Evolutionary conservation across 2,113 vertebrate genomes (phyloP).

Genomic region (Odontophorus gujanensis): DNA sequence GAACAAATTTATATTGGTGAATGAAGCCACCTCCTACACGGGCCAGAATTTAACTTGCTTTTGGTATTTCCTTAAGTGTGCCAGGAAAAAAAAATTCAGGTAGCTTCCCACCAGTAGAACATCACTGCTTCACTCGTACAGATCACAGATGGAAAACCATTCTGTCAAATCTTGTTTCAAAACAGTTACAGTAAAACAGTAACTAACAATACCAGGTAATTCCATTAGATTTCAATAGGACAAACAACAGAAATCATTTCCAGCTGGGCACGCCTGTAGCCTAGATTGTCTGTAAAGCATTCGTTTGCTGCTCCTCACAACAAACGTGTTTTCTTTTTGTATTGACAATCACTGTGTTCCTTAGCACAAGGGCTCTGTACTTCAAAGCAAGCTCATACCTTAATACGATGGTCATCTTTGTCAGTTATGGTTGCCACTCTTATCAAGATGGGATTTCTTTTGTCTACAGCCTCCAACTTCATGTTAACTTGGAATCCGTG

Average conservation of each 20-base stretch:
- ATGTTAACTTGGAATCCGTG: slow-evolving; percentile 84
- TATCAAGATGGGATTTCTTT: slow-evolving; percentile 85
- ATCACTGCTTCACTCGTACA: not conserved
- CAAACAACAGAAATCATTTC: not conserved
- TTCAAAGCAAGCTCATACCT: slow-evolving; percentile 70
- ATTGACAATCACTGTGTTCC: not conserved
- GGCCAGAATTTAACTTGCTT: not conserved
- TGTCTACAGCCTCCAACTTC: slow-evolving; percentile 87
- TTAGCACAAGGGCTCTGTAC: not conserved
- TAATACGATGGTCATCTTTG: slow-evolving; percentile 82
- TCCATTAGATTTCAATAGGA: not conserved
- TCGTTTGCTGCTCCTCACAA: not conserved
- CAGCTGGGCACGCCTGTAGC: not conserved
- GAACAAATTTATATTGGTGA: not conserved
- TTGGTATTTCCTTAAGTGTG: not conserved
- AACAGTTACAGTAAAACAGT: not conserved
- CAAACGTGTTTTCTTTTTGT: not conserved
- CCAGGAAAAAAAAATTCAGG: not conserved
- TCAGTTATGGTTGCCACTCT: slow-evolving; percentile 83
- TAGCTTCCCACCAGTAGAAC: not conserved
- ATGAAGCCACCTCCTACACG: not conserved
- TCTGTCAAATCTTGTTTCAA: not conserved
- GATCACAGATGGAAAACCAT: not conserved
- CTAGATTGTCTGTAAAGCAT: not conserved
- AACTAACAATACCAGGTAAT: not conserved